Evolutionary conservation across 2,797 vertebrate species (phyloP).

Genomic region (Toxotes lorentzi): DNA sequence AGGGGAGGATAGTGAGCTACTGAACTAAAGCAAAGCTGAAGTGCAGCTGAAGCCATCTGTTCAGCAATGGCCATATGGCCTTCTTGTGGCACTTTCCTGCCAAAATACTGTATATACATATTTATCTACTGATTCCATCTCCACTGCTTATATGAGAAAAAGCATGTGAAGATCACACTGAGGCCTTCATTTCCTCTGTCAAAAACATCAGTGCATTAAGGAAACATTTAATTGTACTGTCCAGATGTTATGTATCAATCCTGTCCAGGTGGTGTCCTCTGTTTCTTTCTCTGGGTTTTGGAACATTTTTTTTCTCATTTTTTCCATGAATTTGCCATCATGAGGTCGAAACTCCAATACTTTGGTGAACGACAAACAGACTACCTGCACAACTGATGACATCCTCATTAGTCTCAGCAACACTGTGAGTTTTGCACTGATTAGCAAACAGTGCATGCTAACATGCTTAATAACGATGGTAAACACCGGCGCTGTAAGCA

Average conservation of each 20-base stretch:
- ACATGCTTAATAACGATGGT: not conserved
- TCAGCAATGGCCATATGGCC: constrained; percentile 66
- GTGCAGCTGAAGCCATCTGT: constrained; percentile 75
- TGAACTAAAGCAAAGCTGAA: constrained; percentile 60
- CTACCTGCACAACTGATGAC: too few species aligned
- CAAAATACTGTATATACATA: constrained; percentile 47
- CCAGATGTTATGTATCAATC: too few species aligned
- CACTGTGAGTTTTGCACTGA: not conserved
- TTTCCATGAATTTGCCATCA: too few species aligned
- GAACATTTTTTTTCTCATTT: not conserved
- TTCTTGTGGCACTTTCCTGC: constrained; percentile 54
- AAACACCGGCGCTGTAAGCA: not conserved
- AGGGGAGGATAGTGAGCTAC: constrained; percentile 37
- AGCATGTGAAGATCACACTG: not conserved
- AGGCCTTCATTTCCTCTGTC: not conserved
- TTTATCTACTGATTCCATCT: constrained; percentile 35
- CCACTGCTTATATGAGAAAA: constrained; percentile 1
- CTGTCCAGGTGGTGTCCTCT: not conserved
- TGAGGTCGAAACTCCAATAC: too few species aligned
- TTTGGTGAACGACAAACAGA: too few species aligned
- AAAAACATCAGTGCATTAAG: not conserved
- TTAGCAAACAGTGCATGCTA: not conserved
- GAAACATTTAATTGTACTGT: not conserved
- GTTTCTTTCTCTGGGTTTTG: not conserved
- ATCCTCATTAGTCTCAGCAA: not conserved